Evolutionary conservation across 2,113 vertebrate genomes (phyloP), one percentile per base, ranked within the genome.

Genomic region (Chionodraco myersi): DNA sequence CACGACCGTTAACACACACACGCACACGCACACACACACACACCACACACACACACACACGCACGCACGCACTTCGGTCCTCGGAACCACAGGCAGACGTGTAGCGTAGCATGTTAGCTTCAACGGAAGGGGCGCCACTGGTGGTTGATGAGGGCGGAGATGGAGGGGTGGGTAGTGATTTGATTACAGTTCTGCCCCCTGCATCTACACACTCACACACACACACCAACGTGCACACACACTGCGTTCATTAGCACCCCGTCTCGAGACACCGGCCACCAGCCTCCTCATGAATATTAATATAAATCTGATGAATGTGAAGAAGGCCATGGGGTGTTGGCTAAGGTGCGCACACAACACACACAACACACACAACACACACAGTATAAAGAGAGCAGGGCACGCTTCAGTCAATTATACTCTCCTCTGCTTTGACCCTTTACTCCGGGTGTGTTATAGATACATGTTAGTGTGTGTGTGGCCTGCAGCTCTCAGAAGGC

Each of bases 201-300:
- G 67, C 83, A 62, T 89, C 72, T 63, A 3, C 14, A 3, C 30
- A 3, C 6, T 9, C 52, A 10, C 52, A 10, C 12, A 51, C 48
- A 51, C 47, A 48, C 53, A 10, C 57, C 8, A 13, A 36, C 15
- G 36, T 4, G 1, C 12, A 60, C 30, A 60, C 58, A 10, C 30
- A 3, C 58, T 64, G 36, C 11, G 36, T 84, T 92, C 88, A 87
- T 91, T 92, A 93, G 86, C 88, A 85, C 85, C 83, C 85, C 82
- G 6, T 75, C 75, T 77, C 8, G 60, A 83, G 60, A 82, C 81
- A 52, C 67, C 15, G 87, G 80, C 87, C 86, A 87, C 85, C 82
- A 89, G 87, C 86, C 76, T 86, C 67, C 80, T 88, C 77, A 90
- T 92, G 89, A 92, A 94, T 94, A 93, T 91, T 87, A 79, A 91